A percentile compares a stretch with the other conserved stretches of the same genome.
Conservation (phyloP, 2,888 invertebrate genomes). For the Drosophila lutescens region DNA sequence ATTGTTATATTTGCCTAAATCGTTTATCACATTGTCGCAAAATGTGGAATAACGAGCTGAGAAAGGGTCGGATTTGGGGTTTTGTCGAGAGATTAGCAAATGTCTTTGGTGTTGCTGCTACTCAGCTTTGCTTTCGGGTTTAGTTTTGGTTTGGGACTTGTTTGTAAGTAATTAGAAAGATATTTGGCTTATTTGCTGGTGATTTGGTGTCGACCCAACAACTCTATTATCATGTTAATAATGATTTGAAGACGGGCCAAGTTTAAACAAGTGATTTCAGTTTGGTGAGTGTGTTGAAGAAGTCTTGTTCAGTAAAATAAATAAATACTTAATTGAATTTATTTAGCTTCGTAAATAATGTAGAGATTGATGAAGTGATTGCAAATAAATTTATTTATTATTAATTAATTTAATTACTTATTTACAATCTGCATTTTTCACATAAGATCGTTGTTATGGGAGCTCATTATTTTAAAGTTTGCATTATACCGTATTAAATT, state of each 20-base stretch:
- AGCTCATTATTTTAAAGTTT: not conserved
- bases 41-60: slow-evolving; percentile 6
- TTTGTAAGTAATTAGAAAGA: slow-evolving; percentile 62
- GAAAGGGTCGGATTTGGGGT: slow-evolving; percentile 20
- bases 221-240: slow-evolving; percentile 27
- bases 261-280: not conserved
- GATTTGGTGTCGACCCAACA: slow-evolving; percentile 13
- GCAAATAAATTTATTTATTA: too few species aligned
- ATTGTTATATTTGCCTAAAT: slow-evolving; percentile 50
- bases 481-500: not conserved
- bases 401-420: too few species aligned
- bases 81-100: slow-evolving; percentile 51
- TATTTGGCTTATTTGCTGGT: slow-evolving; percentile 26
- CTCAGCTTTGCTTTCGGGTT: slow-evolving; percentile 5
- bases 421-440: too few species aligned
- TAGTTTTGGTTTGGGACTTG: slow-evolving; percentile 43
- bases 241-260: not conserved
- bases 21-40: slow-evolving; percentile 52
- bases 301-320: not conserved
- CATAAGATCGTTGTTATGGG: too few species aligned
- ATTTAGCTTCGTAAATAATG: not conserved
- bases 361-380: too few species aligned
- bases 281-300: not conserved
- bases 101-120: slow-evolving; percentile 39
- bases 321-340: not conserved